Conservation (phyloP, 2,797 vertebrate genomes). For the Ceryle rudis region DNA sequence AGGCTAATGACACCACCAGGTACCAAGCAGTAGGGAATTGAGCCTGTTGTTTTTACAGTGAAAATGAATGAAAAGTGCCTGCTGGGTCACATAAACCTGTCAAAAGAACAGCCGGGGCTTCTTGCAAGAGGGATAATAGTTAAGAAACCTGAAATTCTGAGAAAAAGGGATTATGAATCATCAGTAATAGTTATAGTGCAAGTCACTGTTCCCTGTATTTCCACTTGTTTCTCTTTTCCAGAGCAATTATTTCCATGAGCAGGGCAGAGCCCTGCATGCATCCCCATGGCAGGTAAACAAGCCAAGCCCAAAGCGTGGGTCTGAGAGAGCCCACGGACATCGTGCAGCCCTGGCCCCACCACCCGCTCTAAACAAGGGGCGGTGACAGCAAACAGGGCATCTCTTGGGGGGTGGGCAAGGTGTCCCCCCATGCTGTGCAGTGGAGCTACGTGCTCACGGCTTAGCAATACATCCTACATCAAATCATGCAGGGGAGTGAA, state of each 20-base stretch:
- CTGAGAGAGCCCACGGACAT: neutral
- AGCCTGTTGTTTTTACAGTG: slow-evolving; percentile 40
- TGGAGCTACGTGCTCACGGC: neutral
- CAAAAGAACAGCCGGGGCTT: slow-evolving; percentile 22
- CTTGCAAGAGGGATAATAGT: slow-evolving; percentile 38
- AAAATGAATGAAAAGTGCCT: slow-evolving; percentile 48
- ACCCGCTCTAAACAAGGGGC: neutral
- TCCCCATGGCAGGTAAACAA: neutral
- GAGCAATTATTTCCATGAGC: neutral
- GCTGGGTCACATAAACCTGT: slow-evolving; percentile 64
- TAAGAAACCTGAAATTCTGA: slow-evolving; percentile 53
- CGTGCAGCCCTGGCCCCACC: neutral
- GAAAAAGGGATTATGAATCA: slow-evolving; percentile 55
- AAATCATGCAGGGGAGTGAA: neutral
- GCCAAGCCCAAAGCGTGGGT: fast-evolving
- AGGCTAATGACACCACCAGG: slow-evolving; percentile 17
- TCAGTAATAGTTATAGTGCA: slow-evolving; percentile 25
- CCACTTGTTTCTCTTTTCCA: neutral
- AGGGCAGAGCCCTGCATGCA: neutral
- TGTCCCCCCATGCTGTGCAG: neutral
- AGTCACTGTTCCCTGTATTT: neutral
- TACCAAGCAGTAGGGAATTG: neutral
- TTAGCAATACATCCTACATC: neutral
- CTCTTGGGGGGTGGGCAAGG: neutral
- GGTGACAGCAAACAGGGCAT: neutral